Evolutionary conservation across 37 sponge, comb jelly and placozoan genomes (phyloP), one percentile per base, ranked within the genome.

Genomic region (Geodia barretti): DNA sequence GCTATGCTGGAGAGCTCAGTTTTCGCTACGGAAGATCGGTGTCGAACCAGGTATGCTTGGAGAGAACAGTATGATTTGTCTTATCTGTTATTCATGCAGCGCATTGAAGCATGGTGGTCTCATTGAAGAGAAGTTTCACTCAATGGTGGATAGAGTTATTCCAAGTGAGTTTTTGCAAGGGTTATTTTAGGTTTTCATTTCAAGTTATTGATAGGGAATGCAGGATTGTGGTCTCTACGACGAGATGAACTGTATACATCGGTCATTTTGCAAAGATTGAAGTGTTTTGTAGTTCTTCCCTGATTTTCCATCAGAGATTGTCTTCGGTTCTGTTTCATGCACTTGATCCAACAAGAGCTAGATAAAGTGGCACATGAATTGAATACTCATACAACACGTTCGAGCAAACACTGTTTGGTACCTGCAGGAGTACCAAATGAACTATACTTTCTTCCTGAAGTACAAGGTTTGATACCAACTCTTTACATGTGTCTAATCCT

Each of bases 21-120:
- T 80, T 80, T 33, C 28, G 61, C 8, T 80, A 60, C 54, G 81
- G 81, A 60, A 80, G 34, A 23, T 80, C 81, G 7, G 40, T 71
- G 21, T 60, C 62, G 31, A 80, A 80, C 9, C 78, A 77, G 66
- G 78, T 77, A 64, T 20, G 24, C 54, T 47, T 47, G 54, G 54
- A 17, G 7, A 17, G 14, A 47, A 17, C 14, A 47, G 11, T 47
- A 47, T 47, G 14, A 47, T 17, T 47, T 47, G 54, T 47, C 14
- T 47, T 47, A 47, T n/a, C n/a, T n/a, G n/a, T n/a, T n/a, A n/a
- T n/a, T n/a, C n/a, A n/a, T n/a, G n/a, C 54, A 47, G 54, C 7
- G 54, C 11, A 47, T 47, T 47, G 54, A 47, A 47, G 54, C 54
- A 47, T 47, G 54, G 54, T 47, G 54, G 54, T 7, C 54, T 17